Percentiles rank a stretch among this genome's conserved stretches.
These are phyloP conservation scores for Eristalis arbustorum DNA, from an alignment of 2,888 invertebrate genomes.

Conservation along the genomic window DNA sequence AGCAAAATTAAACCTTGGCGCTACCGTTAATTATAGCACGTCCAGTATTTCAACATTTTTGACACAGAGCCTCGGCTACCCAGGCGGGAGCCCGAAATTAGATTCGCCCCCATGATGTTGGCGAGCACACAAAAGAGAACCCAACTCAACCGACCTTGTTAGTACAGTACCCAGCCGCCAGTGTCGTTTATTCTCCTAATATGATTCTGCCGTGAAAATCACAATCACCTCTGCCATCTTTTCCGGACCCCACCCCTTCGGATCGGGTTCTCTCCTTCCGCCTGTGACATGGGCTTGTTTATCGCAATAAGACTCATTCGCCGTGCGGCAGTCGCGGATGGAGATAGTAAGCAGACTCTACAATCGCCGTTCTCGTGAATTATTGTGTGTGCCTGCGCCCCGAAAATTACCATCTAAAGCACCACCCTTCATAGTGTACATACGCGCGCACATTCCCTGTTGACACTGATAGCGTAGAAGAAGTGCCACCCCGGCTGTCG, in stretches of 20 bases:
- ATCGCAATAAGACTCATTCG: conserved; percentile 49
- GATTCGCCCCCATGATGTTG: not conserved
- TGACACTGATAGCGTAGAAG: conserved; percentile 21
- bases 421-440: not conserved
- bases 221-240: not conserved
- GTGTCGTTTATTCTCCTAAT: conserved; percentile 61
- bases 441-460: not conserved
- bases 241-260: not conserved
- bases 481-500: not conserved
- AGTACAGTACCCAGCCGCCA: not conserved
- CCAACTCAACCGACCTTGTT: not conserved
- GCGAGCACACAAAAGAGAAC: not conserved
- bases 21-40: not conserved
- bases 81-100: not conserved
- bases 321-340: conserved; percentile 10
- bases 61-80: not conserved
- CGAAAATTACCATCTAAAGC: conserved; percentile 55
- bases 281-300: conserved; percentile 25
- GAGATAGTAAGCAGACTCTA: conserved; percentile 3
- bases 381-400: conserved; percentile 40
- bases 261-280: not conserved
- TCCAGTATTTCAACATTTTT: not conserved
- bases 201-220: conserved; percentile 54
- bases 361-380: conserved; percentile 22
- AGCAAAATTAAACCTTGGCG: not conserved